Percentiles rank a stretch among this genome's conserved stretches.
Evolutionary conservation across 2,888 invertebrate species (phyloP).

Genomic region (Oscheius myriophilus): DNA sequence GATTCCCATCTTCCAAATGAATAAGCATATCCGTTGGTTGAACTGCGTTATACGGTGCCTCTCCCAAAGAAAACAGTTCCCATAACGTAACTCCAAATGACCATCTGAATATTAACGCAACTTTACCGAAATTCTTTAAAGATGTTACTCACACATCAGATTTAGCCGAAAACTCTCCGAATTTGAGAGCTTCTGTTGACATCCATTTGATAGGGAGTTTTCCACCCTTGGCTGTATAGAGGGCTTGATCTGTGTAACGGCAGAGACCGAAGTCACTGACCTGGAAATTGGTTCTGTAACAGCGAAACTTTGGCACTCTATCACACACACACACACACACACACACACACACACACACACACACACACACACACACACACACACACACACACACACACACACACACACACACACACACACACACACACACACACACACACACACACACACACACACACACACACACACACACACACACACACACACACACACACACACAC

Average conservation of each 20-base stretch:
- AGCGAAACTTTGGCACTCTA: neutral
- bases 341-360: too few species aligned
- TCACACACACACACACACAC: too few species aligned
- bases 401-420: too few species aligned
- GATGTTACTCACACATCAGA: slow-evolving; percentile 55
- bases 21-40: slow-evolving; percentile 59
- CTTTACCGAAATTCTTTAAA: slow-evolving; percentile 48
- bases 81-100: slow-evolving; percentile 57
- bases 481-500: too few species aligned
- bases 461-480: too few species aligned
- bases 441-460: too few species aligned
- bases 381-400: too few species aligned
- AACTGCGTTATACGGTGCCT: slow-evolving; percentile 53
- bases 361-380: too few species aligned
- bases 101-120: slow-evolving; percentile 53
- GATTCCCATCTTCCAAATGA: slow-evolving; percentile 50
- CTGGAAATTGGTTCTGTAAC: slow-evolving; percentile 36
- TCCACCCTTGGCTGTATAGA: slow-evolving; percentile 61
- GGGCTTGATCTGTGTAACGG: slow-evolving; percentile 54
- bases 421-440: neutral
- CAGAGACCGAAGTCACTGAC: slow-evolving; percentile 65
- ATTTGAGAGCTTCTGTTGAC: slow-evolving; percentile 59
- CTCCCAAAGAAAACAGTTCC: slow-evolving; percentile 62
- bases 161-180: slow-evolving; percentile 56
- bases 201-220: slow-evolving; percentile 66